Evolutionary conservation across 2,888 invertebrate species (phyloP), one percentile per base, ranked within the genome.

Genomic region (Cyclophora punctaria): DNA sequence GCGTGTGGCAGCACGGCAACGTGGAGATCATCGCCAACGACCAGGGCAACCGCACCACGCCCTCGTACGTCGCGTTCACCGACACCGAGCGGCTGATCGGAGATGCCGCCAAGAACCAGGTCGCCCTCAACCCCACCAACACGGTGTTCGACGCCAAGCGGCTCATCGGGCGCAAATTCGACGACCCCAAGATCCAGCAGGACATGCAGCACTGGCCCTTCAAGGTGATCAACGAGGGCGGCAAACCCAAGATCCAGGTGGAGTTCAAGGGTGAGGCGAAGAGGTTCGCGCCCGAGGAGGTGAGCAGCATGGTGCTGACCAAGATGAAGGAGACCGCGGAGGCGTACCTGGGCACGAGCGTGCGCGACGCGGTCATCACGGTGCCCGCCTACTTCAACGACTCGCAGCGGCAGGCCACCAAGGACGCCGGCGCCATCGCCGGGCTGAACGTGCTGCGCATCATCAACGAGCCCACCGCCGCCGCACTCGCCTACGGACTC

Each of bases 141-240:
- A 94, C 94, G 0, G 92, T 93, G 35, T 93, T 93, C 72, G 92
- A 92, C 66, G 92, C 92, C 67, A 92, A 96, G 75, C 91, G 95
- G 58, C 80, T 96, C 59, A 95, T 96, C 71, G 96, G 96, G 42
- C 91, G 95, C 57, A 93, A 92, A 59, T 96, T 90, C 71, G 92
- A 92, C 63, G 95, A 96, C 70, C 86, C 84, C 69, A 92, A 93
- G 63, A 94, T 96, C 35, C 94, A 95, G 67, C 90, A 90, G 44
- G 95, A 96, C 73, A 92, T 94, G 90, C 92, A 94, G 65, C 93
- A 93, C 63, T 96, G 96, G 96, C 95, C 96, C 2, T 96, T 96
- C 80, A 90, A 89, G 66, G 93, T 94, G 2, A 71, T 92, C 48
- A 92, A 80, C 60, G 93, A 93, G 48, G 80, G 83, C 46, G 90